A percentile compares a stretch with the other conserved stretches of the same genome.
These are phyloP conservation scores for Nephrotoma flavescens DNA, from an alignment of 2,888 invertebrate genomes.

Conservation along the genomic window DNA sequence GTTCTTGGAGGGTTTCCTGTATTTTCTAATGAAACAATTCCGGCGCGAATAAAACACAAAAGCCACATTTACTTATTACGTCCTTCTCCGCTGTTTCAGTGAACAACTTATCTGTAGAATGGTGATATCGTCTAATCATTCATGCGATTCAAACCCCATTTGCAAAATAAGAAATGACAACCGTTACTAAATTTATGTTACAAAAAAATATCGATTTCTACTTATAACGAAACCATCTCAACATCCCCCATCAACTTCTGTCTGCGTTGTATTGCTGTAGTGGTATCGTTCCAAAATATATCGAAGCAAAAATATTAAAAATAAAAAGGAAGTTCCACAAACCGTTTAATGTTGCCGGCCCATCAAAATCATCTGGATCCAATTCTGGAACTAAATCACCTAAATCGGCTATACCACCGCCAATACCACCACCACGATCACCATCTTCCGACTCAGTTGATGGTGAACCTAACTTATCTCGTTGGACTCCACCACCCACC, in stretches of 20 bases:
- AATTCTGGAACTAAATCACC: slow-evolving; percentile 47
- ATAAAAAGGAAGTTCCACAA: slow-evolving; percentile 13
- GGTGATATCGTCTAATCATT: not conserved
- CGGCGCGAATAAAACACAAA: too few species aligned
- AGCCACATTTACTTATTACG: too few species aligned
- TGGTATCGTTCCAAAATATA: not conserved
- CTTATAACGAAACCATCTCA: not conserved
- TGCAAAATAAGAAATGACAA: not conserved
- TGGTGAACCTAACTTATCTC: slow-evolving; percentile 66
- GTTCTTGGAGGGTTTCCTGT: too few species aligned
- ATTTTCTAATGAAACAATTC: too few species aligned
- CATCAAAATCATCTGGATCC: slow-evolving; percentile 55
- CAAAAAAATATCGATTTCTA: not conserved
- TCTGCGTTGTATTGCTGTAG: not conserved
- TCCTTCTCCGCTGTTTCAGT: too few species aligned
- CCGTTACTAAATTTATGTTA: not conserved
- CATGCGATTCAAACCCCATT: not conserved
- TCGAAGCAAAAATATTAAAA: not conserved
- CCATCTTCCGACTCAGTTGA: slow-evolving; percentile 79
- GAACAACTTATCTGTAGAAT: not conserved
- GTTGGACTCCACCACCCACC: slow-evolving; percentile 45
- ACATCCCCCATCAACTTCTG: not conserved
- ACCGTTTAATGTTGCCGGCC: slow-evolving; percentile 45
- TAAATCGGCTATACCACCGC: slow-evolving; percentile 36
- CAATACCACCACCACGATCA: slow-evolving; percentile 31